Base-by-base conservation (phyloP, 2,888 invertebrate genomes). In the Ditula angustiorana region DNA sequence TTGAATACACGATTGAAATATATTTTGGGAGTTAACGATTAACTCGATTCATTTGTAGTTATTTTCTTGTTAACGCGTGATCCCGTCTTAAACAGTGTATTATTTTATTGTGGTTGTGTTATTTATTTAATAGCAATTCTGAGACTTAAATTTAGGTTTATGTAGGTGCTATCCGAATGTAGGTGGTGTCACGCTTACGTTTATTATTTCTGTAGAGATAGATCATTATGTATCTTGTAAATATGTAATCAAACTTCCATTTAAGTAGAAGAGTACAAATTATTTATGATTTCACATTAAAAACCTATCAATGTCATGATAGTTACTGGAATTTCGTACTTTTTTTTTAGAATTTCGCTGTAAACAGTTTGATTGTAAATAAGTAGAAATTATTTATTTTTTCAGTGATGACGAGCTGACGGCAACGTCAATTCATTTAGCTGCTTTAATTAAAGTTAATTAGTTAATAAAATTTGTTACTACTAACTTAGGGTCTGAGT, bases 181-280 rank as follows among this genome's bases (percentile, higher is more conserved):
- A 65, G 78, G 75, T 74, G 71, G 75, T 76, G 74, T 79, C 75
- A 72, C 74, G 74, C 75, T 78, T 79, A 72, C 75, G 74, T 76
- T 75, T 74, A 61, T 66, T 50, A 73, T 78, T 76, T 78, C 71
- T 75, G 73, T 82, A 82, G 75, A 71, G 71, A 74, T 78, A 78
- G 75, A 58, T 69, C 64, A 57, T 80, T 77, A 68, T 81, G 77
- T 80, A 78, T 82, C 77, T 81, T 88, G 86, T 88, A 87, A 84
- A 87, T 90, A 67, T 57, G 56, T 67, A 88, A 83, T 83, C 80
- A 75, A 83, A 83, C 85, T 86, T 90, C 83, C 86, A 86, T 85
- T 87, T 84, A 83, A 83, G 85, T 90, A 90, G 89, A 84, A 88
- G 83, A 90, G 91, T 91, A 91, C 91, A 91, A 91, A 91, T 85